Base-by-base conservation (phyloP, 2,888 invertebrate genomes). In the Lordiphosa andalusiaca region DNA sequence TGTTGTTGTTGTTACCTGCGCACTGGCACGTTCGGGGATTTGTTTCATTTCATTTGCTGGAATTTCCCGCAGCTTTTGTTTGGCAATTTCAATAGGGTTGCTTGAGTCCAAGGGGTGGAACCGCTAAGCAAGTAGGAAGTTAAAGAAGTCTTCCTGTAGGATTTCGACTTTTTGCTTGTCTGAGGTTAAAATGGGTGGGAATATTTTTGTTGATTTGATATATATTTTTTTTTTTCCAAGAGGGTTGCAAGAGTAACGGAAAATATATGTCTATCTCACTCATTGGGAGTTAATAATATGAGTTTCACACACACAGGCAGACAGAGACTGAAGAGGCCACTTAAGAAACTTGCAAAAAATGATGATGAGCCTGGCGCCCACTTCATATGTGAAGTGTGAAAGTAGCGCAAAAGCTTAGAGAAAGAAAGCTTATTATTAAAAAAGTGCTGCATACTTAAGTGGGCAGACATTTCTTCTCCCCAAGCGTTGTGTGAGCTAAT, bases 121-220 rank as follows among this genome's bases (percentile, higher is more conserved):
- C 33, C 30, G 10, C 30, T 42, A 36, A 44, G 40, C 40, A 40
- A 13, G 12, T 12, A 38, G 7, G 21, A 30, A 44, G 13, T 30
- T 30, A 12, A 44, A 35, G 19, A 48, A 21, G 36, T 36, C 46
- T 67, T 56, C 42, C 39, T 37, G 16, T 61, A 47, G 57, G 72
- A 66, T 71, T 78, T 82, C 71, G 80, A 81, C 80, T 85, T 74
- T 84, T 67, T 66, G 53, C 67, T 55, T 57, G 41, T 64, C 57
- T 54, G 55, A 82, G 74, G 86, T 86, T 85, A 86, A 86, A 87
- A 87, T 87, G 88, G 87, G 87, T 88, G 87, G 87, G 87, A 87
- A 88, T 87, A 84, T 85, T 86, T 76, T 73, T 69, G 59, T 52
- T 67, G 67, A 23, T 37, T 56, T 57, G 16, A 38, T 56, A 50